Percentiles rank a stretch among this genome's conserved stretches.
Conservation (phyloP, 2,888 invertebrate species). For the Dioctria rufipes region DNA sequence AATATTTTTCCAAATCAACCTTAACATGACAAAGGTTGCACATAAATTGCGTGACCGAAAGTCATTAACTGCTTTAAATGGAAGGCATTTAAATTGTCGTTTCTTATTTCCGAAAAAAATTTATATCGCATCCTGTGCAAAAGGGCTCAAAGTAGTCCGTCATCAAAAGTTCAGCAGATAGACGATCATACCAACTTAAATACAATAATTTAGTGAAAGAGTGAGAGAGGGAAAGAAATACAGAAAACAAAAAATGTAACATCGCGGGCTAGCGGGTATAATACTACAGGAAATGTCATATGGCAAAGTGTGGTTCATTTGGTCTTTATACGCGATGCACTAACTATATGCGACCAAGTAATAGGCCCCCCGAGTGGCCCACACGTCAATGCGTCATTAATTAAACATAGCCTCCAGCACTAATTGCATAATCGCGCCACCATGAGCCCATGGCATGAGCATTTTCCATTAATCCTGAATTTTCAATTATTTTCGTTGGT, state of each 20-base stretch:
- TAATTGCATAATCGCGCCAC: conserved; percentile 42
- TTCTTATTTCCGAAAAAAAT: conserved; percentile 32
- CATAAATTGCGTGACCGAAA: conserved; percentile 44
- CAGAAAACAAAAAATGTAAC: neutral
- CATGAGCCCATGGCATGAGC: conserved; percentile 6
- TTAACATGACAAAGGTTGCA: conserved; percentile 34
- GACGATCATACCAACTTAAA: neutral
- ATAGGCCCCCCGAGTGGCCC: neutral
- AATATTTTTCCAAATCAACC: conserved; percentile 1
- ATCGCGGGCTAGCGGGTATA: neutral
- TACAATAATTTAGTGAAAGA: neutral
- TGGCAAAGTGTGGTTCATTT: conserved; percentile 27
- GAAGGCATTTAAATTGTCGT: conserved; percentile 6
- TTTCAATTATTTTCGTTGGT: conserved; percentile 42
- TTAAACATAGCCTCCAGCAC: conserved; percentile 43
- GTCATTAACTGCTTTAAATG: conserved; percentile 33
- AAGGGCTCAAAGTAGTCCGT: neutral
- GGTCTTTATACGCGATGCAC: neutral
- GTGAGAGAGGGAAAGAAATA: neutral
- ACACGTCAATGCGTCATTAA: conserved; percentile 31
- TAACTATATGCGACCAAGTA: neutral
- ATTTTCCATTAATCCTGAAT: conserved; percentile 26
- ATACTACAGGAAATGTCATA: conserved; percentile 20
- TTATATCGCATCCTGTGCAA: conserved; percentile 36
- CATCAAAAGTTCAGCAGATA: neutral